Evolutionary conservation across 2,888 invertebrate genomes (phyloP), one percentile per base, ranked within the genome.

Genomic region (Troilus luridus): DNA sequence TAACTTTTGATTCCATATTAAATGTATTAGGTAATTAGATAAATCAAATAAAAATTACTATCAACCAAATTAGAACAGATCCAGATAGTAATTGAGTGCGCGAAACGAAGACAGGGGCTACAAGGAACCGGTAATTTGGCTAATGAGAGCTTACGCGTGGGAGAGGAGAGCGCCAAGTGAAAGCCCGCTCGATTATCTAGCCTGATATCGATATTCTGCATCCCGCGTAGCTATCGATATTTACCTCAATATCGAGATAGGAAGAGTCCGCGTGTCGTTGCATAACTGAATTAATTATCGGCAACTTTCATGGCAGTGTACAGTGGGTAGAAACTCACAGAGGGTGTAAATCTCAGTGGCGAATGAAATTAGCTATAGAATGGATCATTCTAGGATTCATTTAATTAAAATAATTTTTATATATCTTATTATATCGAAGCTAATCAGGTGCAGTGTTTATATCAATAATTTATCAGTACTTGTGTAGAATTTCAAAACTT

Each of bases 61-160:
- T 27, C 17, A 41, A 77, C 7, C 0, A 17, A 41, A 9, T 7
- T 12, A 17, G 72, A 77, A 27, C 27, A 72, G 72, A 72, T 17
- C 27, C 27, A 77, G 8, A 27, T 27, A 41, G 27, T 14, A 77
- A 77, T 41, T 77, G 41, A 21, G 41, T 41, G 17, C 17, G 41
- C 72, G 41, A 77, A 77, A 2, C 41, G 72, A 77, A 77, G 9
- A 77, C 72, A 77, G 72, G 41, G 27, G 72, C 72, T 77, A 77
- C 72, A 19, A 41, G 41, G 72, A 77, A 77, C 72, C 41, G 41
- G 72, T 41, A 77, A 77, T 77, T 77, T 77, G 41, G 27, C 41
- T 77, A 77, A 77, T 77, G 24, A 77, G 72, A 17, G 72, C 27
- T 77, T 77, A 41, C 27, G 72, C 72, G 72, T 77, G 72, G 72